Percentiles rank a stretch among this genome's conserved stretches.
Evolutionary conservation across 2,113 vertebrate genomes (phyloP).

Genomic region (Tenebrosternarchus preto): DNA sequence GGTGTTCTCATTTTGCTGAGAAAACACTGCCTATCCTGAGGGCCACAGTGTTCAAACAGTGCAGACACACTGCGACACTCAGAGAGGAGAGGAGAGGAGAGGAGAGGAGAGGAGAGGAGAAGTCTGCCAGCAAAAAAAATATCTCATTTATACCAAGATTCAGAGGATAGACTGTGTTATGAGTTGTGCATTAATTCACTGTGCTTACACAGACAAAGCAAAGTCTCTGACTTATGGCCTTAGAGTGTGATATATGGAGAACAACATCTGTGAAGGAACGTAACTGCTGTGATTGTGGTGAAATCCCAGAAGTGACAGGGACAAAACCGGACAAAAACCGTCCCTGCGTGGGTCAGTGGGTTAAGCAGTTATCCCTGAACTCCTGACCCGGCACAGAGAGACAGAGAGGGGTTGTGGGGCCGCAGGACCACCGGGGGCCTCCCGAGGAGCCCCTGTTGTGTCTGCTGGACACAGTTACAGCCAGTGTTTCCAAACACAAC

Average conservation of each 20-base stretch:
- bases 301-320: not conserved
- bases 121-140: no score
- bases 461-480: conserved; percentile 70
- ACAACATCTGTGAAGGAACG: no score
- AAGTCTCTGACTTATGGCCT: no score
- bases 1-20: not conserved
- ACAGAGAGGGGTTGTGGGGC: conserved; percentile 28
- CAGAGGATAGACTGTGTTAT: no score
- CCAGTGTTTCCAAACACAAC: conserved; percentile 77
- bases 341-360: conserved; percentile 32
- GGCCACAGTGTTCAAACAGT: no score
- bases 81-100: no score
- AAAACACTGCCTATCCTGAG: not conserved
- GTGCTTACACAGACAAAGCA: no score
- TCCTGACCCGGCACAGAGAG: conserved; percentile 16
- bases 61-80: no score
- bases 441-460: conserved; percentile 63
- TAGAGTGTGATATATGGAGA: no score
- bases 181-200: no score
- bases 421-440: conserved; percentile 58
- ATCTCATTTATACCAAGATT: no score
- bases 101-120: no score
- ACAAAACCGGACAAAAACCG: not conserved
- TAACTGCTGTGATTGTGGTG: not conserved
- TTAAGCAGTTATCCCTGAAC: conserved; percentile 42